Evolutionary conservation across 1,140 invertebrate genomes (phyloP).

Genomic region (Lepidotrigona ventralis): DNA sequence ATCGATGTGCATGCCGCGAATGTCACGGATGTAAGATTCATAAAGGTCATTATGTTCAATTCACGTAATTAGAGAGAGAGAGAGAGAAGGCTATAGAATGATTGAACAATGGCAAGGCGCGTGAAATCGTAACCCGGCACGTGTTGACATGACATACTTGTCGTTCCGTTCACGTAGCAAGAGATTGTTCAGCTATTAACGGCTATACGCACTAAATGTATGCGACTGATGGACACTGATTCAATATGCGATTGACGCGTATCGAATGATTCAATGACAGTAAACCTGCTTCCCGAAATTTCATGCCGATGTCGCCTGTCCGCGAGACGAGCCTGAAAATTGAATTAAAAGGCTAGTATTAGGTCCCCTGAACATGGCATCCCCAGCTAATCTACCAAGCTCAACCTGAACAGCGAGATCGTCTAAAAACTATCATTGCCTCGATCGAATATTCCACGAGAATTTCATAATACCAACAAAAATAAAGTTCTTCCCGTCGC

Average conservation of each 20-base stretch:
- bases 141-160: slow-evolving; percentile 64
- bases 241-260: slow-evolving; percentile 65
- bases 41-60: slow-evolving; percentile 1
- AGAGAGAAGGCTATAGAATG: slow-evolving; percentile 2
- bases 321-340: slow-evolving; percentile 48
- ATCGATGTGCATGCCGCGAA: not conserved
- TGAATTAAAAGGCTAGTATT: slow-evolving; percentile 51
- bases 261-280: slow-evolving; percentile 66
- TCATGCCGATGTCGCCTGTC: slow-evolving; percentile 35
- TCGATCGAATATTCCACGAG: not conserved
- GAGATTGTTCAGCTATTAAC: slow-evolving; percentile 63
- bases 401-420: not conserved
- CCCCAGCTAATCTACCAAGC: not conserved
- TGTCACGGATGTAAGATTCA: slow-evolving; percentile 14
- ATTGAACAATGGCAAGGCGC: slow-evolving; percentile 47
- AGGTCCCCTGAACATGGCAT: not conserved
- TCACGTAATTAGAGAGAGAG: not conserved
- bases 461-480: not conserved
- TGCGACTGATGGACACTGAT: slow-evolving; percentile 63
- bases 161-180: slow-evolving; percentile 61
- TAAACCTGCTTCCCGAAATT: slow-evolving; percentile 56
- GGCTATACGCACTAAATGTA: slow-evolving; percentile 53
- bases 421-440: not conserved
- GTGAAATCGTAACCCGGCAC: slow-evolving; percentile 53
- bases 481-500: too few species aligned